Conservation (phyloP, 2,888 invertebrate genomes). For the Tupiocoris notatus region DNA sequence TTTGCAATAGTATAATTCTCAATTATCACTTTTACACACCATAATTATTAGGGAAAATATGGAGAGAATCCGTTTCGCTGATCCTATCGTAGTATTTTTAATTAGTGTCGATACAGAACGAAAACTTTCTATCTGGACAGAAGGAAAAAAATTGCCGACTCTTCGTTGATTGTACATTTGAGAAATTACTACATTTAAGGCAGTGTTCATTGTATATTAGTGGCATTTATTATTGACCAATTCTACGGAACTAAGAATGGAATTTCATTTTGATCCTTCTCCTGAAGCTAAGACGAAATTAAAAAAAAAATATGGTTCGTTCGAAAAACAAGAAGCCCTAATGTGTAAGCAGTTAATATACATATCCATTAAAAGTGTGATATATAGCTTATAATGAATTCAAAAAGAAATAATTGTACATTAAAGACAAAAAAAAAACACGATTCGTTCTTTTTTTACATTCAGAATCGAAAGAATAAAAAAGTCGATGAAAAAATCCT, state of each 20-base stretch:
- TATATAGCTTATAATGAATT: slow-evolving; percentile 44
- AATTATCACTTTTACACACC: slow-evolving; percentile 24
- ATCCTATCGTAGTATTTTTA: background rate
- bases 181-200: slow-evolving; percentile 26
- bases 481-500: slow-evolving; percentile 19
- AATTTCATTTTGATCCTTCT: slow-evolving; percentile 21
- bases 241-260: slow-evolving; percentile 27
- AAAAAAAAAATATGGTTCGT: slow-evolving; percentile 19
- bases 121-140: background rate
- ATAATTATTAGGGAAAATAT: background rate
- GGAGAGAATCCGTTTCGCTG: background rate
- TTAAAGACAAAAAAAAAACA: slow-evolving; percentile 35
- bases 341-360: slow-evolving; percentile 43
- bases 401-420: slow-evolving; percentile 22
- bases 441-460: slow-evolving; percentile 19
- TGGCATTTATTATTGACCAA: slow-evolving; percentile 41
- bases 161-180: slow-evolving; percentile 29
- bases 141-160: background rate
- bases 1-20: slow-evolving; percentile 15
- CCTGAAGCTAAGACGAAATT: slow-evolving; percentile 27
- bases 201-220: slow-evolving; percentile 40
- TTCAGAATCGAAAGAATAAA: slow-evolving; percentile 7
- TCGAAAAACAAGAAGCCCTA: slow-evolving; percentile 19
- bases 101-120: background rate
- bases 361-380: slow-evolving; percentile 48